Percentiles rank a stretch among this genome's conserved stretches.
Conservation (phyloP, 2,888 invertebrate genomes). For the Phragmatobia fuliginosa region DNA sequence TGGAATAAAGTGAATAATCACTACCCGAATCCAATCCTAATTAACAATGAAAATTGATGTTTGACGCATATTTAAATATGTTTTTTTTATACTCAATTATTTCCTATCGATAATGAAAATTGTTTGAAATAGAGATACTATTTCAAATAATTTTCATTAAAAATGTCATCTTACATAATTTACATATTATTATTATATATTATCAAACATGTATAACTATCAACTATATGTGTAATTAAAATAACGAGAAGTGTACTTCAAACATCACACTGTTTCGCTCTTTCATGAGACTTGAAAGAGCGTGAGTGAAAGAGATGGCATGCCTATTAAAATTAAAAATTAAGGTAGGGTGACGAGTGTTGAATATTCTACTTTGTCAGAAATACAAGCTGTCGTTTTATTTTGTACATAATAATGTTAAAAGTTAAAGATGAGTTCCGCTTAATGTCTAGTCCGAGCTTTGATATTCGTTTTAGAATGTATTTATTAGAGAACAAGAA, state of each 20-base stretch:
- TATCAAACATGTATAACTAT: constrained; percentile 15
- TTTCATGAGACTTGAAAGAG: neutral
- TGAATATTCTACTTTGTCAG: neutral
- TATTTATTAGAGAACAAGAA: constrained; percentile 12
- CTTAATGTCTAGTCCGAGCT: constrained; percentile 70
- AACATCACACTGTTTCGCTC: neutral
- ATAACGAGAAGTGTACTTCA: neutral
- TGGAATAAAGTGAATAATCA: neutral
- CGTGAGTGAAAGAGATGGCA: neutral
- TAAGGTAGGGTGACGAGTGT: neutral
- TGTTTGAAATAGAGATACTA: too few species aligned
- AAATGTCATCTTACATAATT: constrained; percentile 12
- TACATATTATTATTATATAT: constrained; percentile 1
- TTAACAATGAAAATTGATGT: constrained; percentile 5
- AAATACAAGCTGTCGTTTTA: constrained; percentile 22
- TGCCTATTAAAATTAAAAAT: neutral
- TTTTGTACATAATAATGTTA: constrained; percentile 44
- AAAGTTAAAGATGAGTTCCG: constrained; percentile 46
- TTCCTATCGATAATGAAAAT: too few species aligned
- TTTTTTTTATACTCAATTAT: neutral
- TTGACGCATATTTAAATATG: constrained; percentile 1
- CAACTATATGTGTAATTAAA: constrained; percentile 12
- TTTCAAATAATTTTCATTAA: neutral
- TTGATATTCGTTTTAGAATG: constrained; percentile 46
- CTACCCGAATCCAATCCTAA: constrained; percentile 6